Conservation (phyloP, 2,113 vertebrate genomes). For the Cygnus buccinator region DNA sequence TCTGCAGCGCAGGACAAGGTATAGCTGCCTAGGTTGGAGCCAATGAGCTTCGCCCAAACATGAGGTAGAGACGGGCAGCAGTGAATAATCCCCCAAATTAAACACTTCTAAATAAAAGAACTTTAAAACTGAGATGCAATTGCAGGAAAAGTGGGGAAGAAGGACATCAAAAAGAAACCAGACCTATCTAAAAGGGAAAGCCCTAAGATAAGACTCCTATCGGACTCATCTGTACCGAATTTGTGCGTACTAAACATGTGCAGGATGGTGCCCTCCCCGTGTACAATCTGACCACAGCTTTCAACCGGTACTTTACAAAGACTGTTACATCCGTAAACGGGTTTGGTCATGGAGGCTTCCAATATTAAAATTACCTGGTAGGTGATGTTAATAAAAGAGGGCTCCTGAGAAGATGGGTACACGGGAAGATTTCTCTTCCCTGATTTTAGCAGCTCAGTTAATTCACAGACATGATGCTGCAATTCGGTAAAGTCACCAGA, state of each 20-base stretch:
- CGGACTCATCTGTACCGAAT: accelerated
- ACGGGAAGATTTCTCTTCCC: slow-evolving; percentile 73
- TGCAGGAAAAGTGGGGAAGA: not conserved
- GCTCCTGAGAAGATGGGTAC: slow-evolving; percentile 84
- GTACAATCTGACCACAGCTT: not conserved
- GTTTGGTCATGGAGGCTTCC: not conserved
- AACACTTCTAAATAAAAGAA: not conserved
- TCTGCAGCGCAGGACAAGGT: not conserved
- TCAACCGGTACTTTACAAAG: not conserved
- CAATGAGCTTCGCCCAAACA: accelerated
- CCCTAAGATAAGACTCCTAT: not conserved
- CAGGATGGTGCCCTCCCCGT: accelerated
- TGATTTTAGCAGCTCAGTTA: slow-evolving; percentile 81
- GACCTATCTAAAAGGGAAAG: not conserved
- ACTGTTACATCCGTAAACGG: not conserved
- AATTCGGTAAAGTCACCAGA: slow-evolving; percentile 83
- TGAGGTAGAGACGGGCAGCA: not conserved
- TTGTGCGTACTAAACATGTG: accelerated
- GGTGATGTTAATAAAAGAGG: slow-evolving; percentile 86
- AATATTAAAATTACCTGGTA: slow-evolving; percentile 86
- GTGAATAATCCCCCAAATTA: not conserved
- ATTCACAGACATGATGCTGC: slow-evolving; percentile 83
- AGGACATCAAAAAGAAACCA: not conserved
- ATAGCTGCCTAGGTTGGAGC: not conserved
- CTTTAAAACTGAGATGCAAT: not conserved